Conservation (phyloP, 2,113 vertebrate genomes). For the Merops nubicus region DNA sequence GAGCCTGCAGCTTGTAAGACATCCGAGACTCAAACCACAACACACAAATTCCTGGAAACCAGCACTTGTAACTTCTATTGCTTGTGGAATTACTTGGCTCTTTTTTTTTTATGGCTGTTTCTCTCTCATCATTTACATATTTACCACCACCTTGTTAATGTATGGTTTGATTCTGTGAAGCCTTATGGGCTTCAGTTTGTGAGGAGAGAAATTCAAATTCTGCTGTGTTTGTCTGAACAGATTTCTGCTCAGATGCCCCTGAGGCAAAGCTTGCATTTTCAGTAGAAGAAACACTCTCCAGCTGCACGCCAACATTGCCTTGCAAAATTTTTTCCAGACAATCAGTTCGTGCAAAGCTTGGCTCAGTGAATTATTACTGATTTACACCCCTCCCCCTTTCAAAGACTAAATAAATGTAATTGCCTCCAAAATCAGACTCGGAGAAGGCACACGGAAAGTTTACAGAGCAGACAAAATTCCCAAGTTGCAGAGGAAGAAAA, state of each 20-base stretch:
- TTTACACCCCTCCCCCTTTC: background rate
- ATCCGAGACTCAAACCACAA: conserved; percentile 20
- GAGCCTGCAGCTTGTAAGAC: background rate
- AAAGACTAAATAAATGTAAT: background rate
- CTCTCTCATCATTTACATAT: background rate
- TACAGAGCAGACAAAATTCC: background rate
- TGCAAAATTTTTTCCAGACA: background rate
- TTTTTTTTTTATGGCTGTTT: background rate
- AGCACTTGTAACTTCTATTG: background rate
- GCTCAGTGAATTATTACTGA: background rate
- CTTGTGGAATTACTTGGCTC: background rate
- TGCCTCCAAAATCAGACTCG: background rate
- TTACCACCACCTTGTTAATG: background rate
- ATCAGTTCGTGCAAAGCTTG: background rate
- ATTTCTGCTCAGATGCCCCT: background rate
- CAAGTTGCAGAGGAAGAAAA: background rate
- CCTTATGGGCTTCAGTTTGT: background rate
- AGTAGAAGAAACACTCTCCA: background rate
- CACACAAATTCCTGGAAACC: background rate
- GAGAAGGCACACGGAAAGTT: background rate
- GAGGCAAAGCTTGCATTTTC: background rate
- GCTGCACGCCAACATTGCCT: background rate
- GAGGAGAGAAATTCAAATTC: conserved; percentile 34
- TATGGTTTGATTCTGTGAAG: background rate
- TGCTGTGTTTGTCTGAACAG: background rate